Percentiles rank a stretch among this genome's conserved stretches.
These are phyloP conservation scores for Dryobota labecula DNA, from an alignment of 2,888 invertebrate species.

Conservation along the genomic window DNA sequence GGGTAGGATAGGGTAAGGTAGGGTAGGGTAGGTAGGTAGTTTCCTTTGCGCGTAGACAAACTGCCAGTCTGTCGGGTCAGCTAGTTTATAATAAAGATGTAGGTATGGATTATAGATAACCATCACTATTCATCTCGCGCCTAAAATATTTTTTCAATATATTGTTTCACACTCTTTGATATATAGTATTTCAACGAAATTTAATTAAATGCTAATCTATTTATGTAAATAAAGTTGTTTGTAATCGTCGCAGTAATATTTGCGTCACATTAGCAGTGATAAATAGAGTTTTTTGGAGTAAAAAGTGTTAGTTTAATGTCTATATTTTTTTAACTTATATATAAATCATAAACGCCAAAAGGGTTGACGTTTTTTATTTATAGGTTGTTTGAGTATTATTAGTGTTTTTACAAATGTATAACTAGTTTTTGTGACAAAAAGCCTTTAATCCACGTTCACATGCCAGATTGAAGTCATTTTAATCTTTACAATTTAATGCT, in stretches of 20 bases:
- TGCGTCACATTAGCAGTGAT: constrained; percentile 41
- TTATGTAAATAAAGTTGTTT: constrained; percentile 28
- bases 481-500: too few species aligned
- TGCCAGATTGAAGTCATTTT: neutral
- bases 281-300: constrained; percentile 19
- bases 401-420: neutral
- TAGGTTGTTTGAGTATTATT: neutral
- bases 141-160: constrained; percentile 10
- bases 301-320: constrained; percentile 25
- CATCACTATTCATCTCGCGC: neutral
- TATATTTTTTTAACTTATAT: neutral
- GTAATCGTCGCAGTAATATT: constrained; percentile 7
- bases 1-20: too few species aligned
- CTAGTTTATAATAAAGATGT: too few species aligned
- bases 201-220: constrained; percentile 27
- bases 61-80: too few species aligned
- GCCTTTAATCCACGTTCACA: neutral
- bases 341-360: constrained; percentile 10
- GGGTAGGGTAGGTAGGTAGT: too few species aligned
- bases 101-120: too few species aligned
- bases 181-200: constrained; percentile 20
- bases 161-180: constrained; percentile 9
- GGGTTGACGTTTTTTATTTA: neutral
- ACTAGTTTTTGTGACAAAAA: too few species aligned
- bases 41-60: too few species aligned